Base-by-base conservation (phyloP, 1,140 invertebrate genomes). In the Drosophila micromelanica region DNA sequence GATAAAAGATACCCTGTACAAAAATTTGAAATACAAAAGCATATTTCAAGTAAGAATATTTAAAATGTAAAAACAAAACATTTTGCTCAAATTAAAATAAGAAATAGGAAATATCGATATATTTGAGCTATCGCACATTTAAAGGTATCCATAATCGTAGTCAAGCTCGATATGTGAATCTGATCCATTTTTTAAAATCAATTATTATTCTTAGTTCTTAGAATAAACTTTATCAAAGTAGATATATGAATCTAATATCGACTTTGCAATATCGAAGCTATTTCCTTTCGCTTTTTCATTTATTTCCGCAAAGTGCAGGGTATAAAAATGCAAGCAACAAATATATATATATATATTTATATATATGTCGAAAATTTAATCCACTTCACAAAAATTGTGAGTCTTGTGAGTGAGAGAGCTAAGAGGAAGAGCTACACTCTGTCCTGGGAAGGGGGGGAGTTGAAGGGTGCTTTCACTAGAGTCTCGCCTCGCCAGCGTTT, bases 301-400 rank as follows among this genome's bases (percentile, higher is more conserved):
- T 2, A 37, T 37, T 9, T 4, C 9, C 35, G 35, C 9, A 11
- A 3, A 37, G 5, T 30, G 15, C 20, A 57, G 55, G 55, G 55
- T 80, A 78, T n/a, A 37, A 49, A 73, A 80, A 80, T 85, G 73
- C 75, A 70, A 72, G 75, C 72, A 73, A 73, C 9, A 80, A 73
- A 32, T 23, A 23, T 23, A 23, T 23, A 23, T 23, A 3, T 23
- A 23, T 3, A 2, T 6, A 32, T 73, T 74, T 62, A 76, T 60
- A 56, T 61, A 71, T 13, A 64, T 35, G 45, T 54, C 46, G 80
- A 78, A 87, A 78, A 86, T 86, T 87, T 81, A 86, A 86, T 87
- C 81, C 80, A 87, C 78, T 85, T 74, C 60, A 62, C 57, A 27
- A 49, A 68, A 67, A 45, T 61, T 51, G 15, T 61, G 61, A 72